These are phyloP conservation scores for Enteromius paludinosus DNA, from an alignment of 2,797 vertebrate species.

Conservation along the genomic window DNA sequence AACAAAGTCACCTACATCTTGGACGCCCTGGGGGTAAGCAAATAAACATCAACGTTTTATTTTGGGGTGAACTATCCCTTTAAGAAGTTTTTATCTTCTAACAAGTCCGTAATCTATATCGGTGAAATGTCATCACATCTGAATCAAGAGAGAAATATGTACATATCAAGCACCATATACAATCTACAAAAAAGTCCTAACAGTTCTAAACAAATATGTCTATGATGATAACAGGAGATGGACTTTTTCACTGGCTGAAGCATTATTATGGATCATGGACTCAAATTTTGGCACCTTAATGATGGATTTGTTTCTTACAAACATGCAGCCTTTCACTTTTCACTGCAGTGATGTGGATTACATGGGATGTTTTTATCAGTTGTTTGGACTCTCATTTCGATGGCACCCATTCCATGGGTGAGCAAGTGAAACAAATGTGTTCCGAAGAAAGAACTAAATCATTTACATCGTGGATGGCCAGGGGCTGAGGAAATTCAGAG, in stretches of 20 bases:
- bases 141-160: neutral
- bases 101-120: neutral
- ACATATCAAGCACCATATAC: neutral
- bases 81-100: neutral
- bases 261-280: neutral
- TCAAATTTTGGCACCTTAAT: neutral
- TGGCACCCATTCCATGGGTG: neutral
- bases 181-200: neutral
- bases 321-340: neutral
- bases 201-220: neutral
- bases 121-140: neutral
- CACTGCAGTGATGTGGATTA: neutral
- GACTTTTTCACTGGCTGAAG: neutral
- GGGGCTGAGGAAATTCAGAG: neutral
- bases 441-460: neutral
- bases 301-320: neutral
- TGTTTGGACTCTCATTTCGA: neutral
- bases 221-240: neutral
- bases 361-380: neutral
- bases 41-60: too few relatives aligned
- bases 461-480: neutral
- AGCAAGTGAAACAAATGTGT: neutral
- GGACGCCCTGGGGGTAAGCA: too few relatives aligned
- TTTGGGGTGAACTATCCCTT: too few relatives aligned
- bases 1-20: too few relatives aligned